phyloP scores from a whole-genome alignment of 2,888 invertebrate genomes.

The Chrysomela aeneicollis region DNA sequence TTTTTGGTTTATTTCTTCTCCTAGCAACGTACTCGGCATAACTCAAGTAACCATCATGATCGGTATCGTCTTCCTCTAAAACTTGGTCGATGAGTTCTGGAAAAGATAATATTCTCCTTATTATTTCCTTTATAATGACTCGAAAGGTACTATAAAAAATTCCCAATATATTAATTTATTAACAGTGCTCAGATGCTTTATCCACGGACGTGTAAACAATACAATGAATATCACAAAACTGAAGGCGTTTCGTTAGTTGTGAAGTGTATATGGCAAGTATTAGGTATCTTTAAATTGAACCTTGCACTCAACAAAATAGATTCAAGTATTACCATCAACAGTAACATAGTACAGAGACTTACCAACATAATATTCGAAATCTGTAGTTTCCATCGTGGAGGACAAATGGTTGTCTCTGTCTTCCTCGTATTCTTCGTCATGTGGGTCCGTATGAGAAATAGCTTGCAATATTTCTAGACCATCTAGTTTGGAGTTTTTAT shows the following conservation, averaged over 20 bases:
- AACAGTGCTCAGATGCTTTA: no score
- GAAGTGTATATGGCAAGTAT: no score
- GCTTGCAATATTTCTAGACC: conserved; percentile 89
- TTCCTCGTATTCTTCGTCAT: conserved; percentile 63
- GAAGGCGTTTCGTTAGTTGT: no score
- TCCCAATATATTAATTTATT: no score
- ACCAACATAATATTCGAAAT: conserved; percentile 63
- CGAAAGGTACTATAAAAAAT: no score
- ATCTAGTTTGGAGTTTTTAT: conserved; percentile 88
- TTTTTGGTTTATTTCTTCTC: conserved; percentile 33
- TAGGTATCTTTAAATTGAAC: no score
- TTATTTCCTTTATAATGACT: no score
- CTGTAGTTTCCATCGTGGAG: conserved; percentile 57
- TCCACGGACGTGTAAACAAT: no score
- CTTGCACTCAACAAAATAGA: no score
- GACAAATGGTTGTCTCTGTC: conserved; percentile 49
- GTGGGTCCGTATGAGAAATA: conserved; percentile 76
- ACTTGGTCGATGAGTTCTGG: conserved; percentile 87
- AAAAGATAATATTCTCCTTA: no score
- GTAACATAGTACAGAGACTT: conserved; percentile 35
- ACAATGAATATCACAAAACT: no score
- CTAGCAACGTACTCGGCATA: conserved; percentile 78
- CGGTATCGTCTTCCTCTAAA: conserved; percentile 80
- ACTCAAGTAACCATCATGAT: conserved; percentile 86
- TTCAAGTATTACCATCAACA: no score